Base-by-base conservation (phyloP, 2,888 invertebrate species). In the Tipula lateralis region DNA sequence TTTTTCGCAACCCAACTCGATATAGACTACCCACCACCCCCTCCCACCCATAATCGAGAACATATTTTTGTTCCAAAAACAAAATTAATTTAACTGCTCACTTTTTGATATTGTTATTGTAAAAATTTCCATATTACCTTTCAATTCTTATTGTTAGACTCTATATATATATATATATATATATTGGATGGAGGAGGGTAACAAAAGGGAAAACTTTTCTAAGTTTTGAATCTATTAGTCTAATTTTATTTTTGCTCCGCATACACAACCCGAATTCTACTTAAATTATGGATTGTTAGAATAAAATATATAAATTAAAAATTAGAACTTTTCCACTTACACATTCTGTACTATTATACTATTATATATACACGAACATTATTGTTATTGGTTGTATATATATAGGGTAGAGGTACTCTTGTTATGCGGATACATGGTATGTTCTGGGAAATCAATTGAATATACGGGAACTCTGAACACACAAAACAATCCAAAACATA, bases 111-210 rank as follows among this genome's bases (percentile, higher is more conserved):
- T 66, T 66, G 24, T 66, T 66, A 24, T 66, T 66, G 66, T 66
- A 66, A 66, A 32, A 66, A 66, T 66, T 66, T 66, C 66, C 66
- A 66, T 66, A 66, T 66, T 24, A 66, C 66, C 66, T 66, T 66
- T 66, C 24, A 66, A 66, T 66, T 66, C 24, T 66, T 66, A 66
- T 66, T 66, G 66, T 66, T 66, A 66, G n/a, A 50, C 16, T n/a
- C 44, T 39, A 12, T 39, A 39, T 39, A 39, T 39, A 39, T 39
- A 12, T n/a, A 13, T 39, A 32, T 13, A 16, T 16, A 16, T 50
- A 16, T 16, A 50, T 66, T 24, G 66, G 66, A 66, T n/a, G n/a
- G n/a, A n/a, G n/a, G n/a, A n/a, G n/a, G n/a, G n/a, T n/a, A n/a
- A n/a, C 19, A 66, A 66, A 66, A 9, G 66, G 66, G 4, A 66